Percentiles rank a stretch among this genome's conserved stretches.
Conservation (phyloP, 1,140 invertebrate species). For the Euwallacea similis region DNA sequence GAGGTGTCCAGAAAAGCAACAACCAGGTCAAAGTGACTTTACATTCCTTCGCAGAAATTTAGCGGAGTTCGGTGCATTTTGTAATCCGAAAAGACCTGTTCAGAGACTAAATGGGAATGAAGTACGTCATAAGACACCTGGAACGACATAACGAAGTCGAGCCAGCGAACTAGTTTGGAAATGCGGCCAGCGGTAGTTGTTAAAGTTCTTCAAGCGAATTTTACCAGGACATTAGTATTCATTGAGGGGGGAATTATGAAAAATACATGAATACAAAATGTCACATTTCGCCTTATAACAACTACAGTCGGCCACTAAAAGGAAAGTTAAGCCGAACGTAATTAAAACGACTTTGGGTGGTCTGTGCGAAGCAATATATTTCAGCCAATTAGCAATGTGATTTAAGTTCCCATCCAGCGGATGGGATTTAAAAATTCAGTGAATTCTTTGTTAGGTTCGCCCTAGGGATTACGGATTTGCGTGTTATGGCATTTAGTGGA, state of each 20-base stretch:
- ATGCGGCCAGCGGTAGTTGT: background rate
- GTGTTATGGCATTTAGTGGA: background rate
- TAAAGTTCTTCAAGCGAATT: background rate
- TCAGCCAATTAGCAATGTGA: background rate
- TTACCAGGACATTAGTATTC: background rate
- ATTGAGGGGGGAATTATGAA: background rate
- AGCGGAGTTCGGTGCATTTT: too few species aligned
- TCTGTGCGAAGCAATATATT: background rate
- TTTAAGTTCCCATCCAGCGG: background rate
- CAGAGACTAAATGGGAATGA: too few species aligned
- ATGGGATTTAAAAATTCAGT: background rate
- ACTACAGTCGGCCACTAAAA: background rate
- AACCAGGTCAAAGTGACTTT: too few species aligned
- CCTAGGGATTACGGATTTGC: background rate
- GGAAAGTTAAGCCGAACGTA: background rate
- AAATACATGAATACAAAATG: background rate
- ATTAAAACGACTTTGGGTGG: conserved; percentile 5
- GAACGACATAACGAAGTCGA: conserved; percentile 26
- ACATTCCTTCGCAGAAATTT: too few species aligned
- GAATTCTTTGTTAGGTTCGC: background rate
- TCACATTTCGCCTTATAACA: background rate
- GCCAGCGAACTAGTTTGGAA: background rate
- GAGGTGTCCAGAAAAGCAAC: too few species aligned
- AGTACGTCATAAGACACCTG: conserved; percentile 33
- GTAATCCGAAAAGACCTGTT: too few species aligned